A percentile compares a stretch with the other conserved stretches of the same genome.
Evolutionary conservation across 1,140 invertebrate genomes (phyloP).

Genomic region (Triops cancriformis): DNA sequence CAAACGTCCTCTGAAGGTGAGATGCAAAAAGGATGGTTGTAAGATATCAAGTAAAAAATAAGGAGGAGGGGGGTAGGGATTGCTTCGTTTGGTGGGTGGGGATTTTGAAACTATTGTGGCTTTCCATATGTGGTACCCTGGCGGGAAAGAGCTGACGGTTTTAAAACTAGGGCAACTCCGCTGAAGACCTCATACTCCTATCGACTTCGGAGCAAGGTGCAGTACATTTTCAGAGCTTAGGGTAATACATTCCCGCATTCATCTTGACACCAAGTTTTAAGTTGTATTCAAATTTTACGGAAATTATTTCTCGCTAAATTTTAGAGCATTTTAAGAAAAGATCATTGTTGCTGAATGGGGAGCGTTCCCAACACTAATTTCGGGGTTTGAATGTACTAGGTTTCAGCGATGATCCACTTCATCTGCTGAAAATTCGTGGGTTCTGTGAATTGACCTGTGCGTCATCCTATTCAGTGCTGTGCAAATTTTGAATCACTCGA

Average conservation of each 20-base stretch:
- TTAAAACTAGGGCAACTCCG: slow-evolving; percentile 9
- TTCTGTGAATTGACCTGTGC: slow-evolving; percentile 4
- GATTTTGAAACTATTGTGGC: neutral
- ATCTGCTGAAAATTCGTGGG: neutral
- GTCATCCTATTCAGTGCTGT: neutral
- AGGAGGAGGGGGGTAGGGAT: neutral
- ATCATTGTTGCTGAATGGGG: neutral
- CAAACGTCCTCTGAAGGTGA: slow-evolving; percentile 9
- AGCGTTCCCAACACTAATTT: neutral
- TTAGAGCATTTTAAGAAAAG: neutral
- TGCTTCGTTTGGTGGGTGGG: neutral
- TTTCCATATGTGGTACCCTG: slow-evolving; percentile 7
- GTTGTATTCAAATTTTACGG: neutral
- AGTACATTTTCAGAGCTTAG: slow-evolving; percentile 2
- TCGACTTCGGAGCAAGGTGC: neutral
- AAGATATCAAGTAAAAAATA: neutral
- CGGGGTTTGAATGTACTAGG: neutral
- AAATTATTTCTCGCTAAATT: neutral
- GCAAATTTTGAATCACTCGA: neutral
- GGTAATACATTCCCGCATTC: neutral
- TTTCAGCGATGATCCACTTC: neutral
- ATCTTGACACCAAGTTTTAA: neutral
- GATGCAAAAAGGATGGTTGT: slow-evolving; percentile 2
- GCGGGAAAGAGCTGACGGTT: slow-evolving; percentile 8
- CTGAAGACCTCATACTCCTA: neutral